Evolutionary conservation across 2,888 invertebrate species (phyloP), one percentile per base, ranked within the genome.

Genomic region (Dryobotodes eremita): DNA sequence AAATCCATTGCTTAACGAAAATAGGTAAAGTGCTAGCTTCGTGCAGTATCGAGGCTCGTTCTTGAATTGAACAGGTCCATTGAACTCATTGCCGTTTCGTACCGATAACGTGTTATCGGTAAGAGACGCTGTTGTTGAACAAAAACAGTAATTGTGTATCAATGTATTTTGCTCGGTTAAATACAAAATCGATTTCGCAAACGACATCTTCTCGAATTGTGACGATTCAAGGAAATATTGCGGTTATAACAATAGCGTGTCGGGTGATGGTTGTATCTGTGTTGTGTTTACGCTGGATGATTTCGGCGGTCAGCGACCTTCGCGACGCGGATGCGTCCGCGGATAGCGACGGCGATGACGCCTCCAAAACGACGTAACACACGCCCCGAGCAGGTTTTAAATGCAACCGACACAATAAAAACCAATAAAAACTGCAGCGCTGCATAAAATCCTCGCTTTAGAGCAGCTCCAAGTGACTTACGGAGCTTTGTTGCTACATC

Each of bases 281-380:
- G 89, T 91, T 92, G 90, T 93, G 93, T 95, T 94, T 94, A 95
- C 95, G 94, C 92, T 91, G 92, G 92, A 91, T 94, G 93, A 92
- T 92, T 96, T 95, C 89, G 94, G 93, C 94, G 96, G 96, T 96
- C 96, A 95, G 92, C 92, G 95, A 96, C 96, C 96, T 94, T 94
- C 94, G 92, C 93, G 93, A 93, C 93, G 93, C 92, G 93, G 93
- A 93, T 93, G 92, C 92, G 92, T 90, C 90, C 85, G 89, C 89
- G 90, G 90, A 90, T 89, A 84, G 82, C 77, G 86, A 71, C 75
- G 71, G 77, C 65, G 75, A 55, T 83, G 86, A 87, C 84, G 80
- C 71, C 59, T 83, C 82, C 91, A 89, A 92, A 94, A 93, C 92
- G 92, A 84, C 91, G 89, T 90, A 92, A 90, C 88, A 90, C 88